phyloP scores from a whole-genome alignment of 2,113 vertebrate species.

The Anthoscopus minutus region DNA sequence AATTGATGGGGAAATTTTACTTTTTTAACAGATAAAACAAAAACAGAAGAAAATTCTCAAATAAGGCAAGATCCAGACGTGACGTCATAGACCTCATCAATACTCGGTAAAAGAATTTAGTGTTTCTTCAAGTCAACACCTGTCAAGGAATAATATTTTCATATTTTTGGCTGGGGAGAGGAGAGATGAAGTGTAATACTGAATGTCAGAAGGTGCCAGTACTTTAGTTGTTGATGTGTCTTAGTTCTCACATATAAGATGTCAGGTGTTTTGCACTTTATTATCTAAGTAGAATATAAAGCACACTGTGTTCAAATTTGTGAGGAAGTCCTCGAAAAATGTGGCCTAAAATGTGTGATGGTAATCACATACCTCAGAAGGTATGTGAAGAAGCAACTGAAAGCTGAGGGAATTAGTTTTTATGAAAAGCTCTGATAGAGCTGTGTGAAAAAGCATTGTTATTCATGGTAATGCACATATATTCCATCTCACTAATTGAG shows the following conservation, averaged over 20 bases:
- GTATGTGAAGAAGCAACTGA: neutral
- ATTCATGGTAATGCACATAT: neutral
- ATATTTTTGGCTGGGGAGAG: neutral
- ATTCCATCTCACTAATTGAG: neutral
- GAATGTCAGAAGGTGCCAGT: neutral
- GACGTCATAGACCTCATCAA: conserved; percentile 61
- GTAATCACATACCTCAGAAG: neutral
- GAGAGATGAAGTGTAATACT: neutral
- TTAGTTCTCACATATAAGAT: neutral
- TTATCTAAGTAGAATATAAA: neutral
- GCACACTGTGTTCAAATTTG: neutral
- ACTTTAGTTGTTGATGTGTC: neutral
- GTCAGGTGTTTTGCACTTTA: neutral
- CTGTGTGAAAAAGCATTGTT: neutral
- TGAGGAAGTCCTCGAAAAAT: neutral
- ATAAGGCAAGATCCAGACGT: conserved; percentile 71
- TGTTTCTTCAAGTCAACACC: neutral
- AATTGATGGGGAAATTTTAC: neutral
- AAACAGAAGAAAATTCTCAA: conserved; percentile 53
- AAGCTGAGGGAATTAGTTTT: neutral
- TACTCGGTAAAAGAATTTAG: conserved; percentile 44
- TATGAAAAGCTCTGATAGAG: neutral
- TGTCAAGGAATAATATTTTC: neutral
- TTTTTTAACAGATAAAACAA: conserved; percentile 49
- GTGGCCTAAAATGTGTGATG: neutral